A percentile compares a stretch with the other conserved stretches of the same genome.
phyloP scores from a whole-genome alignment of 2,113 vertebrate genomes.

The Poeciliopsis occidentalis region DNA sequence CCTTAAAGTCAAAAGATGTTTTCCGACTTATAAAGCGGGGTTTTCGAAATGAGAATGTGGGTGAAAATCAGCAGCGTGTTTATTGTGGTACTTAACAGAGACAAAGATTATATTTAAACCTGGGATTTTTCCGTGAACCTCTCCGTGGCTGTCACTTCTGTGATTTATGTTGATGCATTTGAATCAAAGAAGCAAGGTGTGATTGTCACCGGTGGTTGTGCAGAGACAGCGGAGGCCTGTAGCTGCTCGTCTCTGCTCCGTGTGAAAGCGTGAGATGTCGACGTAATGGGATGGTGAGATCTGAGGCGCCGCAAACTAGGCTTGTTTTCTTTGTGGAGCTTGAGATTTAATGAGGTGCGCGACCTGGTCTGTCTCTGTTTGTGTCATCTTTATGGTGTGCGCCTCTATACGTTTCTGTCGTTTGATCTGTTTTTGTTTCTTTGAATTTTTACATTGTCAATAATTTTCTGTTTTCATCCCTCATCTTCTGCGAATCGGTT shows the following conservation, averaged over 20 bases:
- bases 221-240: background rate
- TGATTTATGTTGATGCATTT: background rate
- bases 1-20: background rate
- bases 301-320: constrained; percentile 14
- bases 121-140: background rate
- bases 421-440: background rate
- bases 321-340: constrained; percentile 15
- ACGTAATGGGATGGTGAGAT: constrained; percentile 13
- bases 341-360: constrained; percentile 29
- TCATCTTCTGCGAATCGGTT: background rate
- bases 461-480: background rate
- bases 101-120: background rate
- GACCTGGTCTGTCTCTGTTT: constrained; percentile 25
- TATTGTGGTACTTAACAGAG: background rate
- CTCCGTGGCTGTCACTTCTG: background rate
- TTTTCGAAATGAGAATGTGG: background rate
- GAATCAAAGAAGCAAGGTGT: constrained; percentile 3
- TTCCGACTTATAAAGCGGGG: background rate
- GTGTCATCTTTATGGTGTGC: background rate
- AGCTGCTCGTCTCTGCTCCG: constrained; percentile 14
- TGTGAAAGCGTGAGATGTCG: constrained; percentile 4
- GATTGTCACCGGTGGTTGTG: constrained; percentile 6
- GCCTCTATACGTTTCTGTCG: background rate
- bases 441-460: background rate
- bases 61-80: background rate